Evolutionary conservation across 1,140 invertebrate species (phyloP).

Genomic region (Euura saliciscinereae): DNA sequence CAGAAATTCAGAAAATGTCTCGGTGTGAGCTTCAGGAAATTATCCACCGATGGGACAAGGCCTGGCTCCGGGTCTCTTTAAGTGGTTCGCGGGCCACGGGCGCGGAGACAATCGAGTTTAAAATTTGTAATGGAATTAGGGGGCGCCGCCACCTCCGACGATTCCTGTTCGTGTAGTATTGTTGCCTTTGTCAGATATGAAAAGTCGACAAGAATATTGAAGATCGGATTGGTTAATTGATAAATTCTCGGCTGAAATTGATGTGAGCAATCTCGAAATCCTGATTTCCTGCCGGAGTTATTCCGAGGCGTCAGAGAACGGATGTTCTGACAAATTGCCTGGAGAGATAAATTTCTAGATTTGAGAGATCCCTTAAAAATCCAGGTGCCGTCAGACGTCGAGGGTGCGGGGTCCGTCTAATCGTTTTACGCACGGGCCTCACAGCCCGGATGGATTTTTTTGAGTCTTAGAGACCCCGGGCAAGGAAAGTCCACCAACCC

Average conservation of each 20-base stretch:
- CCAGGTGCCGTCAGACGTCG: conserved; percentile 21
- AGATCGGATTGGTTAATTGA: not conserved
- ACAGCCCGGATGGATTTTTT: conserved; percentile 20
- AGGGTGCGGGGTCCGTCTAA: conserved; percentile 39
- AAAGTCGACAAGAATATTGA: not conserved
- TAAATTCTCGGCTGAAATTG: not conserved
- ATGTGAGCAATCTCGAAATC: not conserved
- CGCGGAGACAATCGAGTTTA: conserved; percentile 6
- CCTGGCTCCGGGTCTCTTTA: not conserved
- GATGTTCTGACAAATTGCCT: conserved; percentile 45
- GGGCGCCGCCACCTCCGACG: not conserved
- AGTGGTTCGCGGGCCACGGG: not conserved
- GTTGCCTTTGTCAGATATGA: not conserved
- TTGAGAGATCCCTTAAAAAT: conserved; percentile 31
- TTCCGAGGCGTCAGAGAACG: conserved; percentile 21
- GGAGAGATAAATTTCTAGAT: conserved; percentile 52
- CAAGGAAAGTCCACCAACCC: conserved; percentile 55
- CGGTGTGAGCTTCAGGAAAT: not conserved
- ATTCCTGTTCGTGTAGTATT: not conserved
- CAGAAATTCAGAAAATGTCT: conserved; percentile 3
- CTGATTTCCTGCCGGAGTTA: not conserved
- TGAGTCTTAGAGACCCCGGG: conserved; percentile 20
- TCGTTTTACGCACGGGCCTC: conserved; percentile 51
- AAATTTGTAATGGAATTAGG: conserved; percentile 6
- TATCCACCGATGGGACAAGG: not conserved